Conservation (phyloP, 2,113 vertebrate genomes). For the Acrocephalus arundinaceus region DNA sequence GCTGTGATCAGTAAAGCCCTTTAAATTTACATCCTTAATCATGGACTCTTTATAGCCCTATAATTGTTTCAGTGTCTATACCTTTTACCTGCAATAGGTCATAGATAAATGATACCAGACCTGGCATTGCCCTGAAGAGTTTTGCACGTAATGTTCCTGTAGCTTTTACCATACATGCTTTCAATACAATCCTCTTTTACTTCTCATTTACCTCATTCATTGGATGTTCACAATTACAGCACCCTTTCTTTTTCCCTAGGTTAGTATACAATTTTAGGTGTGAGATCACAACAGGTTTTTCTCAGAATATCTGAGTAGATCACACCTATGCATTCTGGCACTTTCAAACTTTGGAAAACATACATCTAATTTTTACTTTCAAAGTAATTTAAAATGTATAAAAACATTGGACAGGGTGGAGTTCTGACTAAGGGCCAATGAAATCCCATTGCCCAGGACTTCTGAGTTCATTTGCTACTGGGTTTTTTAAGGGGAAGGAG, state of each 20-base stretch:
- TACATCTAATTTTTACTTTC: neutral
- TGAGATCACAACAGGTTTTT: neutral
- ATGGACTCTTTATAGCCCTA: neutral
- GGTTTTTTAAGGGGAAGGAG: accelerated
- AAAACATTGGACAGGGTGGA: neutral
- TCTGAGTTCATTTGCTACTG: neutral
- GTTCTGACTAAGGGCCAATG: neutral
- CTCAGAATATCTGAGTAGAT: neutral
- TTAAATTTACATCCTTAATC: neutral
- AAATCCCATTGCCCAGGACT: neutral
- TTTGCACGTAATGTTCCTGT: neutral
- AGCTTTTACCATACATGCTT: neutral
- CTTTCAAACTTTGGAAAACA: neutral
- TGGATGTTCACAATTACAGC: neutral
- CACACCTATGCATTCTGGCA: neutral
- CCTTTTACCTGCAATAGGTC: neutral
- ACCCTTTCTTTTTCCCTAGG: neutral
- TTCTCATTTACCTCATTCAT: neutral
- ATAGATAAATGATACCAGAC: neutral
- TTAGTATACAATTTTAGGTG: neutral
- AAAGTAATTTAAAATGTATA: neutral
- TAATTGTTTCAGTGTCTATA: neutral
- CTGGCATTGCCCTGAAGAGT: neutral
- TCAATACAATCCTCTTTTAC: neutral
- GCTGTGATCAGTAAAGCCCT: neutral